A percentile compares a stretch with the other conserved stretches of the same genome.
These are phyloP conservation scores for Coreoperca whiteheadi DNA, from an alignment of 2,113 vertebrate genomes.

Conservation along the genomic window DNA sequence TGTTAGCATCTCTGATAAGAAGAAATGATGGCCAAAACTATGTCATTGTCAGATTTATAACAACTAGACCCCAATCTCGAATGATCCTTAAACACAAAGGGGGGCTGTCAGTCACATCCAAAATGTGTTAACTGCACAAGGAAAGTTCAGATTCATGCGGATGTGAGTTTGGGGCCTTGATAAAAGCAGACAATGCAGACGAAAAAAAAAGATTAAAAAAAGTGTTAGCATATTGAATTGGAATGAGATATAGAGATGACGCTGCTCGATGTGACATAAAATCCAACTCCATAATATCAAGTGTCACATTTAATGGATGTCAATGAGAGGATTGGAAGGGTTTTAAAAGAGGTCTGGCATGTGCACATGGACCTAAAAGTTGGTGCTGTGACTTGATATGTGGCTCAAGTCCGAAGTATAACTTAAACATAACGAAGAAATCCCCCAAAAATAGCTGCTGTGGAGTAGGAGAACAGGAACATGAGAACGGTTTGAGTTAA, in stretches of 20 bases:
- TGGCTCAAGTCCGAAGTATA: constrained; percentile 21
- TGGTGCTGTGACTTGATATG: constrained; percentile 27
- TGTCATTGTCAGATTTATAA: not conserved
- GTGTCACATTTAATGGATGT: not conserved
- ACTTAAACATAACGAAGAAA: not conserved
- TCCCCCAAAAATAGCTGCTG: not conserved
- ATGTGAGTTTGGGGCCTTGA: not conserved
- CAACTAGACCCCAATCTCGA: not conserved
- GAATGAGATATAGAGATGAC: no score
- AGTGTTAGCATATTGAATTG: no score
- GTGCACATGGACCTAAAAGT: constrained; percentile 1
- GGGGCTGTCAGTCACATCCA: not conserved
- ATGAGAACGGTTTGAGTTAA: constrained; percentile 1
- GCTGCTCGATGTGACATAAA: not conserved
- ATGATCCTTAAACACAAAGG: not conserved
- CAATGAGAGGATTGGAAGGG: not conserved
- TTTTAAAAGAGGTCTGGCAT: constrained; percentile 9
- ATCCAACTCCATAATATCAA: not conserved
- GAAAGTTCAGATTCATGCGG: not conserved
- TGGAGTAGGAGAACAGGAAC: not conserved
- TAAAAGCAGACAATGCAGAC: not conserved
- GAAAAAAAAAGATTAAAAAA: not conserved
- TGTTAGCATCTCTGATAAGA: constrained; percentile 1
- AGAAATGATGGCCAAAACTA: constrained; percentile 14
- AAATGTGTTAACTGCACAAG: not conserved